Base-by-base conservation (phyloP, 2,113 vertebrate genomes). In the Callaeas wilsoni region DNA sequence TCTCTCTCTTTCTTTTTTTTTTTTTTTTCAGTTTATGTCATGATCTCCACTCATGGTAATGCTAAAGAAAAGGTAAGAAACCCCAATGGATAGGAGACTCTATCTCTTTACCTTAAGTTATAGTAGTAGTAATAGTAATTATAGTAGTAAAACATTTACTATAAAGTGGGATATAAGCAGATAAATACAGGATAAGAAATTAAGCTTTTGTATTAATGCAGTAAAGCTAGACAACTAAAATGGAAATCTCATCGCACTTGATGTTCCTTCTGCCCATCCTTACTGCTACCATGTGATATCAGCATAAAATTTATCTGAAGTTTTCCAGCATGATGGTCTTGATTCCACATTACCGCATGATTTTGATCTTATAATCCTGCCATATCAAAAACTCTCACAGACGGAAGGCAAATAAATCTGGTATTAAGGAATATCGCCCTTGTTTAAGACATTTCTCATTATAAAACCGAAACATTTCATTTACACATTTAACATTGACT, bases 401-500 rank as follows among this genome's bases (percentile, higher is more conserved):
- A 83, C 80, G 16, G 11, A 77, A 73, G 23, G n/a, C 16, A 92
- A 71, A 56, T 85, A 18, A 77, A 26, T 79, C 20, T 26, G 10
- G 6, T 86, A 77, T 76, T 75, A 60, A 85, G 22, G 23, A 80
- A 49, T 53, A 74, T 62, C 39, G 27, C 7, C 4, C 13, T 83
- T 85, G 4, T 68, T 78, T 81, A 73, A 96, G 33, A 47, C 47
- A 83, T 64, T 91, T 93, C 42, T 86, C 18, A 5, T 86, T 44
- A 68, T 25, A 16, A 50, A 93, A 70, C 44, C 1, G 3, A 96
- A 35, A 16, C 16, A 82, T 88, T 81, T 94, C 20, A 84, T 93
- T 74, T 53, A 65, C 57, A 20, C 8, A 70, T 91, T 96, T 95
- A 59, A 86, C 87, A 90, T 20, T 95, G 12, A 90, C 75, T 95